A percentile compares a stretch with the other conserved stretches of the same genome.
Conservation (phyloP, 23 tunicate species). For the Pegea sp. region DNA sequence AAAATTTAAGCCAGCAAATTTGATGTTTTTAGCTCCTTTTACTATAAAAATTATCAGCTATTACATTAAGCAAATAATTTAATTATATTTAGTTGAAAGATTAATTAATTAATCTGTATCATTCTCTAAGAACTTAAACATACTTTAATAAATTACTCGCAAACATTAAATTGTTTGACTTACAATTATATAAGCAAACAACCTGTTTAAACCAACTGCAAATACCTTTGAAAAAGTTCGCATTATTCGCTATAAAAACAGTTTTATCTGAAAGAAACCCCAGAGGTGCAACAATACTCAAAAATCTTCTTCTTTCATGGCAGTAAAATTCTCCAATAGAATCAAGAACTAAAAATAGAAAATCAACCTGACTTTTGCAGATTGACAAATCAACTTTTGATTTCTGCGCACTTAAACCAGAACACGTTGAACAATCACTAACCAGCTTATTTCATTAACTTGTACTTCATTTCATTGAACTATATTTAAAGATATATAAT, state of each 20-base stretch:
- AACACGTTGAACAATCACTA: neutral
- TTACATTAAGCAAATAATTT: neutral
- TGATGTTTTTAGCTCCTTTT: constrained; percentile 5
- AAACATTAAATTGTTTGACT: no score
- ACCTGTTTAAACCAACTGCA: neutral
- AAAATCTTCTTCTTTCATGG: neutral
- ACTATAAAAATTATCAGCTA: neutral
- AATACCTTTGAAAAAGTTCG: constrained; percentile 9
- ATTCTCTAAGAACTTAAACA: no score
- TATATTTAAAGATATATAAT: neutral
- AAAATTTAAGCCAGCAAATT: constrained; percentile 11
- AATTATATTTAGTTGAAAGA: neutral
- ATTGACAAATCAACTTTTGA: neutral
- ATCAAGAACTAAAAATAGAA: neutral
- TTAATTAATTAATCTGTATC: neutral
- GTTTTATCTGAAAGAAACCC: neutral
- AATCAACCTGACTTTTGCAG: neutral
- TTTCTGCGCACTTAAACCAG: neutral
- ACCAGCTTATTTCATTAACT: neutral
- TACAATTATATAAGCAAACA: neutral
- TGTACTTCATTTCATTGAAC: neutral
- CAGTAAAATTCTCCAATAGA: constrained; percentile 2
- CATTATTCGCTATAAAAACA: constrained; percentile 2
- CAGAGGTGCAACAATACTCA: neutral
- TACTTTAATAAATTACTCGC: no score